Conservation (phyloP, 2,113 vertebrate genomes). For the Rafetus swinhoei region DNA sequence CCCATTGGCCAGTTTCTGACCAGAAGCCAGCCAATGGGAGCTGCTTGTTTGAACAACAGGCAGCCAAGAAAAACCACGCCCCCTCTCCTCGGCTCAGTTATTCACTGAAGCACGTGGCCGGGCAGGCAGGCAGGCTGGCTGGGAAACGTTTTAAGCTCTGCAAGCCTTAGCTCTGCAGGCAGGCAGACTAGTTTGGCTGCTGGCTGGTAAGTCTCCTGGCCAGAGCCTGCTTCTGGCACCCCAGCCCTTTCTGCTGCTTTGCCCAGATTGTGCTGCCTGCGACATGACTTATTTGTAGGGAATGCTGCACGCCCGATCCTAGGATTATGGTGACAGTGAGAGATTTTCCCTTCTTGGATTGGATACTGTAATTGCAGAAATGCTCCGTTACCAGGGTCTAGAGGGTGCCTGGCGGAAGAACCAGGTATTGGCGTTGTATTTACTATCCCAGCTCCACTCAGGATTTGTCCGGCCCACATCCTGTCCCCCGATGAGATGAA, state of each 20-base stretch:
- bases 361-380: neutral
- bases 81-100: too few species aligned
- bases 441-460: neutral
- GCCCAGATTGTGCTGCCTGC: neutral
- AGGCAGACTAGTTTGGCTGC: too few species aligned
- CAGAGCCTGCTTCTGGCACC: too few species aligned
- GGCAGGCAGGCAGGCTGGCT: too few species aligned
- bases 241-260: neutral
- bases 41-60: too few species aligned
- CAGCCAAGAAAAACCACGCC: too few species aligned
- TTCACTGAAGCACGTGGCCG: too few species aligned
- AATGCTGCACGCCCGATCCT: neutral
- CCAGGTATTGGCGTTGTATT: neutral
- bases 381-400: neutral
- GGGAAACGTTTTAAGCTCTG: too few species aligned
- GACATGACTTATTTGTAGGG: neutral
- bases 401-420: neutral
- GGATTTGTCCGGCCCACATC: neutral
- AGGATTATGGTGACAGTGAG: accelerated
- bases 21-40: too few species aligned
- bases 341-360: neutral
- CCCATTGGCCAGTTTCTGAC: too few species aligned
- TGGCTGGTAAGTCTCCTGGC: too few species aligned
- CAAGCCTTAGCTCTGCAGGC: too few species aligned
- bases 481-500: neutral